Conservation (phyloP, 2,888 invertebrate genomes). For the Microctonus hyperodae region DNA sequence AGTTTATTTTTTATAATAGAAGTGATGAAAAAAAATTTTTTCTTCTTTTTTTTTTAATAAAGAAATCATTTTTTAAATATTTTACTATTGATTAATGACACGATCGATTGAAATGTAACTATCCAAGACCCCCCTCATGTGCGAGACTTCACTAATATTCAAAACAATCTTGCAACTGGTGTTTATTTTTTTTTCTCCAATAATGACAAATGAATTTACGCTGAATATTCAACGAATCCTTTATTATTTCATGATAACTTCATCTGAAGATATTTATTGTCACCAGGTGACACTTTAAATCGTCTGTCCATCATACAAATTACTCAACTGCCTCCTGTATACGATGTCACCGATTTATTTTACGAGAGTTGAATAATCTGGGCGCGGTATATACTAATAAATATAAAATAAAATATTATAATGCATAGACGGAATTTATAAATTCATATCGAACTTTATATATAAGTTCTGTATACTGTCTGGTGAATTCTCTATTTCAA, state of each 20-base stretch:
- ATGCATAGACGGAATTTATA: slow-evolving; percentile 19
- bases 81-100: slow-evolving; percentile 12
- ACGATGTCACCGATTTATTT: slow-evolving; percentile 61
- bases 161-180: background rate
- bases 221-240: slow-evolving; percentile 57
- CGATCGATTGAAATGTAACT: too few species aligned
- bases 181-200: too few species aligned
- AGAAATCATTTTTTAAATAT: background rate
- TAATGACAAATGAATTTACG: slow-evolving; percentile 52
- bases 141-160: background rate
- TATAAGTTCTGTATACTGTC: slow-evolving; percentile 19
- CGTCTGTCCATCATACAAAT: slow-evolving; percentile 57
- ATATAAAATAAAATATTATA: slow-evolving; percentile 18
- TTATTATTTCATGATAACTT: too few species aligned
- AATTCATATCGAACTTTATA: too few species aligned
- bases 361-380: slow-evolving; percentile 45
- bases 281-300: slow-evolving; percentile 31
- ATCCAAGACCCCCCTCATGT: too few species aligned
- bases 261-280: too few species aligned
- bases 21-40: too few species aligned
- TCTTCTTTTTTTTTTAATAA: background rate
- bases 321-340: slow-evolving; percentile 53
- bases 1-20: background rate
- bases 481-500: background rate
- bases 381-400: slow-evolving; percentile 26